Evolutionary conservation across 2,888 invertebrate genomes (phyloP), one percentile per base, ranked within the genome.

Genomic region (Ophion ventricosus): DNA sequence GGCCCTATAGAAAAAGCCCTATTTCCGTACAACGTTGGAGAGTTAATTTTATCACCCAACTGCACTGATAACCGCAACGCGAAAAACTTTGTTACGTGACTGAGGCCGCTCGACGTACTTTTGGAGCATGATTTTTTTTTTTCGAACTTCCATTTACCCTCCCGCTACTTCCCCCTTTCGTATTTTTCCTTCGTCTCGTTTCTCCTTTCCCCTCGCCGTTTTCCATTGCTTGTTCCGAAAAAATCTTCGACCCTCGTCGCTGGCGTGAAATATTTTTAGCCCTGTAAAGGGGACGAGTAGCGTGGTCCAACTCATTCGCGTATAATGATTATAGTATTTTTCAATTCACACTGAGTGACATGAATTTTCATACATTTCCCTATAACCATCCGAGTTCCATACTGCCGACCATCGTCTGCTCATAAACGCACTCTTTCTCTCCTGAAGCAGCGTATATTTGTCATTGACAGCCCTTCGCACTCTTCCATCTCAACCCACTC

Each of bases 11-110:
- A 11, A 49, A 54, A 78, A 25, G 25, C n/a, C 23, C 54, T 56
- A 43, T 64, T 64, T 56, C 64, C 79, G 14, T 56, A 26, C 29
- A 72, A 64, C 79, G 64, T 72, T 72, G 57, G 64, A 64, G 72
- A 79, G 64, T 72, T 79, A 72, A 79, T 72, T 64, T 72, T 72
- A 72, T 72, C 69, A 57, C 64, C 26, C 20, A 56, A 14, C n/a
- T 72, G 72, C 64, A 79, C 72, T 64, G 72, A 79, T 79, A 72
- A 64, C 61, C 17, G 67, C 26, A 61, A 35, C 54, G 7, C 40
- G 40, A n/a, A 10, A 63, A 72, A 72, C 64, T 72, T 72, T 40
- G 56, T 79, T 54, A 64, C 72, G 63, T 63, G 70, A 23, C 49
- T 49, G 49, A 49, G 70, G 23, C 11, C 35, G 54, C 10, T 63